These are phyloP conservation scores for Salpingus planirostris DNA, from an alignment of 2,888 invertebrate genomes.

Conservation along the genomic window DNA sequence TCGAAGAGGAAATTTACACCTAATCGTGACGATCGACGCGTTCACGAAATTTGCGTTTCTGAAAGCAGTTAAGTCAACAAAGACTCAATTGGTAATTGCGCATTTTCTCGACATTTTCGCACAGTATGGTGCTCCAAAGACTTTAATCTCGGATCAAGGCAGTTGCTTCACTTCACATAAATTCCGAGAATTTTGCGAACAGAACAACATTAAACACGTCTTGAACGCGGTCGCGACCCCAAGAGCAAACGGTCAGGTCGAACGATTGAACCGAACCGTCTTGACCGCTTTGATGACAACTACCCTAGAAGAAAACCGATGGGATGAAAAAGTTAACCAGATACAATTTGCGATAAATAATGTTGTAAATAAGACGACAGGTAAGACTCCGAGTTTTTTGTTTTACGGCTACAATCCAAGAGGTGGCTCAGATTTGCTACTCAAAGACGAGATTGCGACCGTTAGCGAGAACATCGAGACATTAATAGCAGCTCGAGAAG, in stretches of 20 bases:
- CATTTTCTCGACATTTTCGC: constrained; percentile 4
- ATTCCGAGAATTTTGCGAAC: constrained; percentile 2
- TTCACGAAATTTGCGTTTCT: constrained; percentile 7
- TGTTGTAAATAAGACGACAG: constrained; percentile 1
- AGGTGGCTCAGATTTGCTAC: constrained; percentile 5
- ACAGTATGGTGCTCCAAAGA: constrained; percentile 4
- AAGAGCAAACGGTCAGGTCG: constrained; percentile 20
- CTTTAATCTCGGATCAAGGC: constrained; percentile 1
- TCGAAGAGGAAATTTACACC: constrained; percentile 24
- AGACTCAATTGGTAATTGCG: constrained; percentile 4
- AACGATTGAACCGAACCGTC: constrained; percentile 18
- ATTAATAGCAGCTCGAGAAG: neutral
- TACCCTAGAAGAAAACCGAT: neutral
- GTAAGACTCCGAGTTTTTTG: constrained; percentile 3
- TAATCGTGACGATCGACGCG: constrained; percentile 32
- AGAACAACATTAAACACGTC: constrained; percentile 13
- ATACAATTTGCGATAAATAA: constrained; percentile 7
- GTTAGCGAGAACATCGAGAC: neutral
- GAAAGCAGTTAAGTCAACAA: constrained; percentile 4
- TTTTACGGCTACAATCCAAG: constrained; percentile 3
- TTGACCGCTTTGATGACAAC: constrained; percentile 24
- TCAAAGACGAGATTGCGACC: too few species aligned
- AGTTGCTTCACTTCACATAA: constrained; percentile 1
- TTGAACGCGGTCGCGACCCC: constrained; percentile 19
- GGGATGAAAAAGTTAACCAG: constrained; percentile 1